Evolutionary conservation across 2,113 vertebrate genomes (phyloP), one percentile per base, ranked within the genome.

Genomic region (Nyctereutes procyonoides): DNA sequence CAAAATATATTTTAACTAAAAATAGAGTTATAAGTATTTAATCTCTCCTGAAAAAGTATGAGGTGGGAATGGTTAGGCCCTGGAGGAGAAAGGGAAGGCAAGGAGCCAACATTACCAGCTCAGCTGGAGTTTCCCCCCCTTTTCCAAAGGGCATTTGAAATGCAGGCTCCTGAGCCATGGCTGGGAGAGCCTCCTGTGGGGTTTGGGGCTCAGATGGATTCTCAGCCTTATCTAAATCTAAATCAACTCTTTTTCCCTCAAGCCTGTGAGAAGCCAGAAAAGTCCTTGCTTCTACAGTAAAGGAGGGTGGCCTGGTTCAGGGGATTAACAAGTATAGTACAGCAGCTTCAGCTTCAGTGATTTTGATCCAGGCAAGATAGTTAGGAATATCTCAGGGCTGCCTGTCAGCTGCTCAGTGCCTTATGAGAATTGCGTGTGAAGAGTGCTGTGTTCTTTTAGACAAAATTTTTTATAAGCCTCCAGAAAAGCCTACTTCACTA

Each of bases 1-100:
- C 67, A 90, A 96, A 89, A 92, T 93, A 65, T 20, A 88, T 96
- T 93, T 97, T 96, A 97, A 98, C 98, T 98, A 97, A 97, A 98
- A 98, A 87, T 90, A 85, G 96, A 97, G 95, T 51, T 28, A 74
- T 48, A 88, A 82, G 12, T 38, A 17, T 62, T 76, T 73, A 67
- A 90, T 88, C 93, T 95, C 26, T 80, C 85, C 74, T 93, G 80
- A 56, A 93, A 92, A 28, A 88, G 4, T 67, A 15, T 76, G 28
- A 24, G 89, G 30, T 67, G 95, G 63, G 85, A 79, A 65, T 10
- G 58, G 51, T 1, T 65, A 26, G 15, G 88, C 38, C 82, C 43
- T 32, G 55, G 93, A 94, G 0, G 9, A 92, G n/a, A 26, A 56
- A 98, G 90, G 77, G 38, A 13, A 76, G 22, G 28, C 65, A 67